A percentile compares a stretch with the other conserved stretches of the same genome.
phyloP scores from a whole-genome alignment of 64 coral and sea anemone genomes.

The Actinia equina region DNA sequence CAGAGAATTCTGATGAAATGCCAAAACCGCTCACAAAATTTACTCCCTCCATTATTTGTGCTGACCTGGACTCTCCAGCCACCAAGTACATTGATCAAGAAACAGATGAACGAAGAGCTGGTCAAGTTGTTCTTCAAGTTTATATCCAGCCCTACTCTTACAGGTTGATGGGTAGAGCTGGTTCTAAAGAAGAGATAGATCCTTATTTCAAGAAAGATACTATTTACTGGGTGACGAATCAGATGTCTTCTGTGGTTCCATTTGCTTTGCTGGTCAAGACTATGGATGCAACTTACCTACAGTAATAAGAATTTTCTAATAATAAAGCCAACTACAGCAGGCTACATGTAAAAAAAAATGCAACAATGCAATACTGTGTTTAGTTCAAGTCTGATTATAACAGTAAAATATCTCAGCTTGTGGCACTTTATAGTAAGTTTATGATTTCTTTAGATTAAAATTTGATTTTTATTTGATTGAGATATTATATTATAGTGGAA shows the following conservation, averaged over 20 bases:
- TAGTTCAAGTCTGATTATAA: not conserved
- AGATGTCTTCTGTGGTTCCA: constrained; percentile 67
- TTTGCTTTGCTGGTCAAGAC: constrained; percentile 97
- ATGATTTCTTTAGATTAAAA: not conserved
- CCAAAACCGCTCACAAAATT: constrained; percentile 87
- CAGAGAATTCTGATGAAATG: constrained; percentile 35
- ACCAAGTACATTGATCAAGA: constrained; percentile 72
- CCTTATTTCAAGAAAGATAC: constrained; percentile 90
- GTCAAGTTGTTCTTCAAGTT: constrained; percentile 81
- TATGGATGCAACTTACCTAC: constrained; percentile 86
- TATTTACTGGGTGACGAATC: constrained; percentile 98
- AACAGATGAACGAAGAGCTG: constrained; percentile 53
- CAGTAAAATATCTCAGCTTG: no score
- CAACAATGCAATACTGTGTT: not conserved
- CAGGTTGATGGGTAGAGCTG: constrained; percentile 82
- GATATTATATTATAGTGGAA: not conserved
- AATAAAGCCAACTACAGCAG: not conserved
- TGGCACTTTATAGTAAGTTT: not conserved
- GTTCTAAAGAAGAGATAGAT: constrained; percentile 87
- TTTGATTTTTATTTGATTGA: not conserved
- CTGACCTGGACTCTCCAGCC: constrained; percentile 74
- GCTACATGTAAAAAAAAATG: not conserved
- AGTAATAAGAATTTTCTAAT: constrained; percentile 35
- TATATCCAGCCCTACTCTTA: constrained; percentile 93
- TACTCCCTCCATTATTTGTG: constrained; percentile 98